Conservation (phyloP, 2,113 vertebrate species). For the Chitala chitala region DNA sequence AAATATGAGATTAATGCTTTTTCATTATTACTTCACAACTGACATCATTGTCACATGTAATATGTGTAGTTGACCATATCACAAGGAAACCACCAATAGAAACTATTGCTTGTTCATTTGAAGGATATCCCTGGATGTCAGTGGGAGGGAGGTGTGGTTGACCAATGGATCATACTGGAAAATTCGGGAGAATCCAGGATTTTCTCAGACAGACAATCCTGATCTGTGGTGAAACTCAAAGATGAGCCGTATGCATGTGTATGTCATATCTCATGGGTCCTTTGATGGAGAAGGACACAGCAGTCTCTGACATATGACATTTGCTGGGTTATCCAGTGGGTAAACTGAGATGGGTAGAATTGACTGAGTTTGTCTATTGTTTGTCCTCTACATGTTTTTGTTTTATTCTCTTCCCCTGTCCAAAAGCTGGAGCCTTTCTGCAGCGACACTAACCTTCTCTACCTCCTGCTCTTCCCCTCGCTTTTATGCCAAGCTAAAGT, state of each 20-base stretch:
- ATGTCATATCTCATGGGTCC: neutral
- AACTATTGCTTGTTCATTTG: neutral
- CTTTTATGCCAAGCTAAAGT: neutral
- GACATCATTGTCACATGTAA: neutral
- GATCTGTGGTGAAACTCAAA: slow-evolving; percentile 62
- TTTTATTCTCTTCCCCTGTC: neutral
- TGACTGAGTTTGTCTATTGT: neutral
- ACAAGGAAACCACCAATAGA: no score
- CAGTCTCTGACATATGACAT: slow-evolving; percentile 42
- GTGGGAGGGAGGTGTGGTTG: slow-evolving; percentile 69
- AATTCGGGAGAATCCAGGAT: slow-evolving; percentile 69
- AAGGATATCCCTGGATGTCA: slow-evolving; percentile 60
- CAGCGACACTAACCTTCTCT: neutral
- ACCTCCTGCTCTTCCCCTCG: neutral
- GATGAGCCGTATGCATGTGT: neutral
- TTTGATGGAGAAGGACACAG: neutral
- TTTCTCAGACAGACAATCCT: slow-evolving; percentile 60
- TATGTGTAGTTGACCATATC: neutral
- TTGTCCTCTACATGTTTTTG: neutral
- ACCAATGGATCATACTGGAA: slow-evolving; percentile 75
- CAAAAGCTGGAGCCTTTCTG: neutral
- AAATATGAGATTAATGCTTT: no score
- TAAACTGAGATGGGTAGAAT: slow-evolving; percentile 36
- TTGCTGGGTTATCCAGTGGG: slow-evolving; percentile 24
- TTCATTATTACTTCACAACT: no score